These are phyloP conservation scores for Hetaerina americana DNA, from an alignment of 1,140 invertebrate genomes.

Conservation along the genomic window DNA sequence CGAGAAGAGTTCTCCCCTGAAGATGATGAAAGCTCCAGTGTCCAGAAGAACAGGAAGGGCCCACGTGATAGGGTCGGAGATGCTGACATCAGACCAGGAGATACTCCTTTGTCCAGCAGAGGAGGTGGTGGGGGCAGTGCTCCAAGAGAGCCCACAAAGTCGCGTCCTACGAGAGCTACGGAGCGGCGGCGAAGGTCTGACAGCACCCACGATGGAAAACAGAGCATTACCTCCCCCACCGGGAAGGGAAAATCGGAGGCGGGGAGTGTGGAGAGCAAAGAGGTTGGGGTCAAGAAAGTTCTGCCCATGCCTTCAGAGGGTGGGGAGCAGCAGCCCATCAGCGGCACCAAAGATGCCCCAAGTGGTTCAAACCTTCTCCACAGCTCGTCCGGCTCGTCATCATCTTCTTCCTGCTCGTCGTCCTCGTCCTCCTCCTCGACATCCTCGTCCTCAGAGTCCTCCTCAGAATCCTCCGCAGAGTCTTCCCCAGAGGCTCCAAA, in stretches of 20 bases:
- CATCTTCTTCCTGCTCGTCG: neutral
- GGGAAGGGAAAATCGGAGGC: neutral
- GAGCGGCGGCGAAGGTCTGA: slow-evolving; percentile 9
- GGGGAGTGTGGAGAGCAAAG: neutral
- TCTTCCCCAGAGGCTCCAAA: neutral
- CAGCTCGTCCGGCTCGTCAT: neutral
- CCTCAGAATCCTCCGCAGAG: neutral
- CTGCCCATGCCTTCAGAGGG: neutral
- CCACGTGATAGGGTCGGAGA: slow-evolving; percentile 46
- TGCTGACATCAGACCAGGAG: slow-evolving; percentile 43
- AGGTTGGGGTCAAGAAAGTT: neutral
- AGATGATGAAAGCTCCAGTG: neutral
- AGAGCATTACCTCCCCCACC: neutral
- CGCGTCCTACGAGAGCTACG: slow-evolving; percentile 15
- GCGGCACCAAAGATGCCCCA: neutral
- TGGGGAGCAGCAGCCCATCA: neutral
- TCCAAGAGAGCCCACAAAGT: slow-evolving; percentile 13
- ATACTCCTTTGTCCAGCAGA: slow-evolving; percentile 32
- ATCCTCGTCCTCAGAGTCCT: neutral
- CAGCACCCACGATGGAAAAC: neutral
- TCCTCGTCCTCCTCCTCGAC: neutral
- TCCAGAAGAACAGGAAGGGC: slow-evolving; percentile 21
- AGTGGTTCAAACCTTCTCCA: neutral
- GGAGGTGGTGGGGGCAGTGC: slow-evolving; percentile 23
- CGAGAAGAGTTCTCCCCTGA: neutral